Percentiles rank a stretch among this genome's conserved stretches.
Conservation (phyloP, 2,888 invertebrate genomes). For the Eupithecia insigniata region DNA sequence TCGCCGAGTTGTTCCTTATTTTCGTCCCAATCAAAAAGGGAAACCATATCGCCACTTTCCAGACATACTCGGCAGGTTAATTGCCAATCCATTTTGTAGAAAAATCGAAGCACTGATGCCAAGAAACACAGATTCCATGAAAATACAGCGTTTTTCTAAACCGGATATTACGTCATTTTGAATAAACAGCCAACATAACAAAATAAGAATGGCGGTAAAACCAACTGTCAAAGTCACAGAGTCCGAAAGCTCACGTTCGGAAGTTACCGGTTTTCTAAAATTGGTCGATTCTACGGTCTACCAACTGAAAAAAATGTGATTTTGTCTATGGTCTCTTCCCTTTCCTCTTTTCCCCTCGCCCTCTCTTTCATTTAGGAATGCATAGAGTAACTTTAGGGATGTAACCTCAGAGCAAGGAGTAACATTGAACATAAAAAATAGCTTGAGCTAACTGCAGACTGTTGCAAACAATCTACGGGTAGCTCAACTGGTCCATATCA, state of each 20-base stretch:
- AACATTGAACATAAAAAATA: too few relatives aligned
- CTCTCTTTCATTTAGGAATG: too few relatives aligned
- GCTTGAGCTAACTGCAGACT: too few relatives aligned
- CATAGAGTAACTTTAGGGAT: too few relatives aligned
- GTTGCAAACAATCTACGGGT: too few relatives aligned
- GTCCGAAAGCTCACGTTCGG: not conserved
- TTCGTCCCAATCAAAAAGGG: constrained; percentile 83
- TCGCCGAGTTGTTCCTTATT: constrained; percentile 82
- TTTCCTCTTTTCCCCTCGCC: not conserved
- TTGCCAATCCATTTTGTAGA: constrained; percentile 80
- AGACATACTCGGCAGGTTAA: constrained; percentile 81
- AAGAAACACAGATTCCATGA: constrained; percentile 51
- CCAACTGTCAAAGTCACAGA: constrained; percentile 48
- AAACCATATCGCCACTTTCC: constrained; percentile 81
- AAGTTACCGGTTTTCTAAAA: constrained; percentile 5
- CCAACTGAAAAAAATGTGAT: not conserved
- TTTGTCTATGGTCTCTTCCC: not conserved
- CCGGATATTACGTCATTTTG: constrained; percentile 63
- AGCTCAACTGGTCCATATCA: too few relatives aligned
- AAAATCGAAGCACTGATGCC: constrained; percentile 43
- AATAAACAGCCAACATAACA: constrained; percentile 61
- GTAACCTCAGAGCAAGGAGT: too few relatives aligned
- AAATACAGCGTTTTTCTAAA: constrained; percentile 59
- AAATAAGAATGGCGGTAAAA: constrained; percentile 39
- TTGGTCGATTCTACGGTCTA: not conserved